These are phyloP conservation scores for Festucalex cinctus DNA, from an alignment of 2,113 vertebrate genomes.

Conservation along the genomic window DNA sequence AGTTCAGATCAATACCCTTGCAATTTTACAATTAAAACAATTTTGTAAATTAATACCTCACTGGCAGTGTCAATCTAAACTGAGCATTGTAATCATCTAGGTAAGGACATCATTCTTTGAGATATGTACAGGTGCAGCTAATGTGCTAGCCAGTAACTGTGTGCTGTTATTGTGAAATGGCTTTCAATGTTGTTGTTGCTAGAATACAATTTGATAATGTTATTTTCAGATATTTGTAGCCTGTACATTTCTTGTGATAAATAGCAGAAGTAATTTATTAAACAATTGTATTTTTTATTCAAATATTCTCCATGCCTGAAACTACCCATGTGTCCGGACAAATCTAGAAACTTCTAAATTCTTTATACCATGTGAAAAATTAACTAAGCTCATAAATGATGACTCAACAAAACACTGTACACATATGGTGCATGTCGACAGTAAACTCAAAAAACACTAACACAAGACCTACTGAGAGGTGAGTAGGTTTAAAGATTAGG, in stretches of 20 bases:
- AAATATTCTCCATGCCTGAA: neutral
- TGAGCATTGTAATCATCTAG: neutral
- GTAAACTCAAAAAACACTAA: constrained; percentile 53
- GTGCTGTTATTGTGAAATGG: neutral
- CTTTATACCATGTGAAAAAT: neutral
- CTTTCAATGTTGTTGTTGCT: neutral
- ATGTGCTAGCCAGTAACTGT: neutral
- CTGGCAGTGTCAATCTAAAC: neutral
- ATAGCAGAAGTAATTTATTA: neutral
- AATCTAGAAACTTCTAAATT: neutral
- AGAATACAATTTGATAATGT: neutral
- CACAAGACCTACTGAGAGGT: constrained; percentile 13
- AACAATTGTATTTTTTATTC: neutral
- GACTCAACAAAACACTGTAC: neutral
- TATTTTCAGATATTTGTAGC: neutral
- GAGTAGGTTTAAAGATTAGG: constrained; percentile 18
- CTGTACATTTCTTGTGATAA: neutral
- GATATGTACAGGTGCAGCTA: neutral
- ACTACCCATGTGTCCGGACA: neutral
- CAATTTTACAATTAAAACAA: neutral
- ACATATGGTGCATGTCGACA: constrained; percentile 5
- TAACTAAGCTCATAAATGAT: neutral
- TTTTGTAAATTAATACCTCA: neutral
- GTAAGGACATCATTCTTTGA: neutral
- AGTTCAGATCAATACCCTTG: neutral